phyloP scores from a whole-genome alignment of 2,797 vertebrate genomes.

The Sebastes paucispinis region DNA sequence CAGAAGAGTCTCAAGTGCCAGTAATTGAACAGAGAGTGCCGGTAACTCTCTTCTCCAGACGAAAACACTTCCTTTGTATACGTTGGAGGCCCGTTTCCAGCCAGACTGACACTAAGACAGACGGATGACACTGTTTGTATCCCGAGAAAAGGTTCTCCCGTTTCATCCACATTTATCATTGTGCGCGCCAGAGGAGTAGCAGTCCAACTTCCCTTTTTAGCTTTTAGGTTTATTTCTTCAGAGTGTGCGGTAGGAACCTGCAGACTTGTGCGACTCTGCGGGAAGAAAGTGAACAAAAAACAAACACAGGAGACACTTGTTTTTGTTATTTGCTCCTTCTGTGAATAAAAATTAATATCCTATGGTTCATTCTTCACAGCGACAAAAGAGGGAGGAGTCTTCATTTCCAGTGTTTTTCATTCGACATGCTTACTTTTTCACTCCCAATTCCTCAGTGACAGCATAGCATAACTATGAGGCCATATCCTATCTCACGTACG shows the following conservation, averaged over 20 bases:
- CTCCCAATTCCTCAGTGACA: conserved; percentile 37
- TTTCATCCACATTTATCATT: conserved; percentile 60
- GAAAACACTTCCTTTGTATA: conserved; percentile 74
- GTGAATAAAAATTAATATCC: background rate
- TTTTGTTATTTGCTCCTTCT: conserved; percentile 2
- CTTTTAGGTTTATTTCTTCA: conserved; percentile 62
- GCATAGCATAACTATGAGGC: conserved; percentile 30
- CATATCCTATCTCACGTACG: conserved; percentile 13
- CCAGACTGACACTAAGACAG: conserved; percentile 47
- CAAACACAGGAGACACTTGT: background rate
- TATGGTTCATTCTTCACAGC: background rate
- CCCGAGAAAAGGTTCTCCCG: conserved; percentile 34
- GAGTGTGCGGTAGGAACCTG: conserved; percentile 45
- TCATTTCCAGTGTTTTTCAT: conserved; percentile 9
- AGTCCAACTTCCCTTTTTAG: conserved; percentile 61
- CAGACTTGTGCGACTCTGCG: conserved; percentile 6
- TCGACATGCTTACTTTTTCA: conserved; percentile 17
- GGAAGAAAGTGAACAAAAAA: conserved; percentile 8
- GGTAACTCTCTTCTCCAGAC: conserved; percentile 59
- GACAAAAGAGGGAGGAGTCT: background rate
- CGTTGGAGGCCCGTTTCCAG: conserved; percentile 47
- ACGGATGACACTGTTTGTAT: conserved; percentile 49
- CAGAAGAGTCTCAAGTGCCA: conserved; percentile 42
- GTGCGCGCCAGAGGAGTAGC: conserved; percentile 43
- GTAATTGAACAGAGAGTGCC: conserved; percentile 47